phyloP scores from a whole-genome alignment of 2,113 vertebrate genomes.

The Centropus bengalensis region DNA sequence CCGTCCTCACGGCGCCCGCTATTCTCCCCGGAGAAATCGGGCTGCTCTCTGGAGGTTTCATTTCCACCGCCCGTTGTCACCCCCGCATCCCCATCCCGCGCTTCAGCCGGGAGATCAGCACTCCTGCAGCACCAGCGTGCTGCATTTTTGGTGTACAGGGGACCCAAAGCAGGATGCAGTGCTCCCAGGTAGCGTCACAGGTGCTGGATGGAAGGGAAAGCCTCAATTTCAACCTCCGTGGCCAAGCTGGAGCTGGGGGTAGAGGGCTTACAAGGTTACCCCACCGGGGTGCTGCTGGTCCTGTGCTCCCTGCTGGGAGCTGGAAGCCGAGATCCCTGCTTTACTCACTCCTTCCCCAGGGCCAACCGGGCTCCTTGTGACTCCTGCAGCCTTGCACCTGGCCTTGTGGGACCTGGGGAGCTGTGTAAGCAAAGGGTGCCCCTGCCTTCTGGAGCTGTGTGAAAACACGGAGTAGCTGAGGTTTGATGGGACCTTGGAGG shows the following conservation, averaged over 20 bases:
- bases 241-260: background rate
- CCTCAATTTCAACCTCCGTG: background rate
- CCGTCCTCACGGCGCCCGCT: accelerated
- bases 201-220: background rate
- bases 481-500: background rate
- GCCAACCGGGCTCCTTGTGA: background rate
- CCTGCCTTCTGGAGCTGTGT: background rate
- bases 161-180: background rate
- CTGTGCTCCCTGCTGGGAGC: background rate
- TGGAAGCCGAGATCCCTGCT: background rate
- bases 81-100: background rate
- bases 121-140: background rate
- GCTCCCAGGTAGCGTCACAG: background rate
- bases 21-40: background rate
- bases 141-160: background rate
- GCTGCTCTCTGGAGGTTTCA: background rate
- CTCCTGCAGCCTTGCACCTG: background rate
- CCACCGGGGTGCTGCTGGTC: background rate
- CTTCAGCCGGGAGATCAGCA: background rate
- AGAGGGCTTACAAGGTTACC: background rate
- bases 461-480: background rate
- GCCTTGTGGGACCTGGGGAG: background rate
- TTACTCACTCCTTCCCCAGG: background rate
- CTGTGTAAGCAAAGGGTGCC: accelerated
- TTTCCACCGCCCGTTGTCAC: background rate